phyloP scores from a whole-genome alignment of 2,113 vertebrate species.

The human region DNA sequence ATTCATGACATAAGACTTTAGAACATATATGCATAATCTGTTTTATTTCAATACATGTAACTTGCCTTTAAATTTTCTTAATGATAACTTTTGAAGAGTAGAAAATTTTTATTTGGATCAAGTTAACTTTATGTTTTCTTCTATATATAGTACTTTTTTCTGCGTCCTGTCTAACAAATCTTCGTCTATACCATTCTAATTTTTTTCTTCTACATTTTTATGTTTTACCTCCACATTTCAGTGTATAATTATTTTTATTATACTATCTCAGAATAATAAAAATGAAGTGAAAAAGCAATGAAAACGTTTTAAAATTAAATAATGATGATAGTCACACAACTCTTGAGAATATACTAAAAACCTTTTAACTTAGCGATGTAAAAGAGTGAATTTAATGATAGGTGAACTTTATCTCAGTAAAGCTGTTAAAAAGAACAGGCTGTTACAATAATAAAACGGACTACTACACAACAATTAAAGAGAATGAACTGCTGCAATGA shows the following conservation, averaged over 20 bases:
- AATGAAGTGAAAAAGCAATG: not conserved
- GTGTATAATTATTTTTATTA: not conserved
- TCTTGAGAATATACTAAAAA: not conserved
- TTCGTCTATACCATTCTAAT: not conserved
- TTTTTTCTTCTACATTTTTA: not conserved
- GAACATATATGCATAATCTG: not conserved
- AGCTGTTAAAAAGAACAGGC: not conserved
- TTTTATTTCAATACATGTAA: not conserved
- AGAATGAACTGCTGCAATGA: not conserved
- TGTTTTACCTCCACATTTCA: not conserved
- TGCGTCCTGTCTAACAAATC: not conserved
- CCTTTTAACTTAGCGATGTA: not conserved
- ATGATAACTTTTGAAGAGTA: not conserved
- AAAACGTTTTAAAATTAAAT: not conserved
- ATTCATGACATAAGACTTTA: not conserved
- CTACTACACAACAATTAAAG: not conserved
- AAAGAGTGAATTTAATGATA: not conserved
- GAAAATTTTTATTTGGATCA: not conserved
- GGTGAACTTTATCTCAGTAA: not conserved
- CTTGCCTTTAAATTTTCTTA: not conserved
- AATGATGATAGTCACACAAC: not conserved
- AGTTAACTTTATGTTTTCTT: not conserved
- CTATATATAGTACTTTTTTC: not conserved
- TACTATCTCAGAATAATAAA: no score
- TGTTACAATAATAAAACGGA: not conserved